Conservation (phyloP, 2,888 invertebrate species). For the Colostygia pectinataria region DNA sequence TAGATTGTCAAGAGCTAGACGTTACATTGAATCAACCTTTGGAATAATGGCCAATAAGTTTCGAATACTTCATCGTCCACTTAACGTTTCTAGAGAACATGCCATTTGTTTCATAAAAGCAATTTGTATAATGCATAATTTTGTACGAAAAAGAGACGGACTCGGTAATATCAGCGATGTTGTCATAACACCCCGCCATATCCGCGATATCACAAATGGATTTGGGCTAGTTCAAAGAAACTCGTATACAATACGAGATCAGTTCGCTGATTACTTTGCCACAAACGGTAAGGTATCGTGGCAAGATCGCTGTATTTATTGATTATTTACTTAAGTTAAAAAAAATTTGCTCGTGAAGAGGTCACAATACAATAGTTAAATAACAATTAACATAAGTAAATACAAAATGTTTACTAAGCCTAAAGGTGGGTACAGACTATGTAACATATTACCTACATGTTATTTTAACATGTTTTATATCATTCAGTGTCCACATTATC, state of each 20-base stretch:
- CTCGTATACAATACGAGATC: conserved; percentile 32
- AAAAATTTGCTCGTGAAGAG: too few species aligned
- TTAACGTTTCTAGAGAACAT: conserved; percentile 29
- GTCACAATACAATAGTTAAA: too few species aligned
- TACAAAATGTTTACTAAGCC: too few species aligned
- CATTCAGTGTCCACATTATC: too few species aligned
- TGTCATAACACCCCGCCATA: conserved; percentile 32
- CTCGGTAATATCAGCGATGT: conserved; percentile 23
- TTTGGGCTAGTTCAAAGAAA: conserved; percentile 29
- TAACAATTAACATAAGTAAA: too few species aligned
- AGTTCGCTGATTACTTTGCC: conserved; percentile 32
- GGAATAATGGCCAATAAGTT: conserved; percentile 34
- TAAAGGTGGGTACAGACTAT: too few species aligned
- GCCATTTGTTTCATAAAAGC: conserved; percentile 27
- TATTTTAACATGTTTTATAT: too few species aligned
- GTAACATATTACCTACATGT: too few species aligned
- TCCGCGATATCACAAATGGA: conserved; percentile 23
- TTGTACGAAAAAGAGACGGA: conserved; percentile 20
- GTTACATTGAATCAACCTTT: conserved; percentile 33
- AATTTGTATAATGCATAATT: conserved; percentile 26
- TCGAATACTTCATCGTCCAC: conserved; percentile 32
- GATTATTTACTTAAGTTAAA: conserved; percentile 4
- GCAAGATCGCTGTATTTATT: conserved; percentile 36
- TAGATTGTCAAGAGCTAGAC: conserved; percentile 29
- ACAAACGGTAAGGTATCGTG: conserved; percentile 31